phyloP scores from a whole-genome alignment of 2,113 vertebrate genomes.

The Andinoacara biseriatus region DNA sequence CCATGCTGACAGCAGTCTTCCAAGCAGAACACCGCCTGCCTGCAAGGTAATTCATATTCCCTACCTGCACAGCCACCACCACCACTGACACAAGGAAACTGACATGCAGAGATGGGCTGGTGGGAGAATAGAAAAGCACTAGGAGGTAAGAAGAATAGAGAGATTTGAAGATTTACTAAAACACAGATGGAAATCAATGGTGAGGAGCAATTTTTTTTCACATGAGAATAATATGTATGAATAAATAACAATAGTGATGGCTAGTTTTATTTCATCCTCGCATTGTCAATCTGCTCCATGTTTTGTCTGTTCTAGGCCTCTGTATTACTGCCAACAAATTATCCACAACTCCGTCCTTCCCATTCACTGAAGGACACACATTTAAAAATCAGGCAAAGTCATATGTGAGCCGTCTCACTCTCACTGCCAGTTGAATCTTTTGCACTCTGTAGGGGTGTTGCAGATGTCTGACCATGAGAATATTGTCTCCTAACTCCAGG shows the following conservation, averaged over 20 bases:
- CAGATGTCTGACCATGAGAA: not conserved
- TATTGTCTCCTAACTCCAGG: not conserved
- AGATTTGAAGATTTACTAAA: not conserved
- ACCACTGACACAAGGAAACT: conserved; percentile 43
- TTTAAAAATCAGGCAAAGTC: conserved; percentile 1
- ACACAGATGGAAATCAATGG: not conserved
- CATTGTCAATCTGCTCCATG: not conserved
- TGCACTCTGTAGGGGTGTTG: not conserved
- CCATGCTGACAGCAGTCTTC: conserved; percentile 76
- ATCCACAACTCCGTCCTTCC: not conserved
- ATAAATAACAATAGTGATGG: not conserved
- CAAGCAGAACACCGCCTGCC: conserved; percentile 78
- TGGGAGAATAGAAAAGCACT: conserved; percentile 7
- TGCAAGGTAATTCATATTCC: conserved; percentile 83
- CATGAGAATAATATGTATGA: not conserved
- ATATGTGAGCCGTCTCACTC: not conserved
- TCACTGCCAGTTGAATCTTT: not conserved
- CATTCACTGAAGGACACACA: not conserved
- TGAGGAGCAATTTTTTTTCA: not conserved
- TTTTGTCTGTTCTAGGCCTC: not conserved
- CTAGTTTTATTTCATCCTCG: not conserved
- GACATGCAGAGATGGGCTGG: conserved; percentile 21
- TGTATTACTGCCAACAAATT: not conserved
- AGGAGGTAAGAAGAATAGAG: not conserved
- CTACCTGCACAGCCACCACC: conserved; percentile 62